Evolutionary conservation across 2,888 invertebrate genomes (phyloP).

Genomic region (Catonia carolina): DNA sequence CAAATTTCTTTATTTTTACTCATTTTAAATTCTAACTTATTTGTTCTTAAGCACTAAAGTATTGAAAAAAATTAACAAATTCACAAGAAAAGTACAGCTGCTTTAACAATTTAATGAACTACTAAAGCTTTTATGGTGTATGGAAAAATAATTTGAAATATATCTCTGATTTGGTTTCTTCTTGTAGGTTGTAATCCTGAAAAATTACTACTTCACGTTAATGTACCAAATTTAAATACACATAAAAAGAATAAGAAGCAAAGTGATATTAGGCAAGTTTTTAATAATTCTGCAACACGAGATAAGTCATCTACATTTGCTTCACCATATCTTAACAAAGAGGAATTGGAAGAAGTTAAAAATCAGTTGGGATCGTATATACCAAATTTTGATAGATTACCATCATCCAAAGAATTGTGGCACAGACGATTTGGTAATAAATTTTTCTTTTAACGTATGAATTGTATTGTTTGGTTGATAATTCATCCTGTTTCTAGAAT

Average conservation of each 20-base stretch:
- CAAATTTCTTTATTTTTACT: too few relatives aligned
- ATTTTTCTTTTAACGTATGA: not conserved
- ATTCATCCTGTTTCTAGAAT: not conserved
- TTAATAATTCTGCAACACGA: conserved; percentile 10
- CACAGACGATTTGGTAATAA: conserved; percentile 20
- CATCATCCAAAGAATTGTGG: conserved; percentile 24
- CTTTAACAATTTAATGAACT: too few relatives aligned
- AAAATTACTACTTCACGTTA: conserved; percentile 31
- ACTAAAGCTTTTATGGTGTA: too few relatives aligned
- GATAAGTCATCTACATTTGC: not conserved
- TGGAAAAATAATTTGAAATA: too few relatives aligned
- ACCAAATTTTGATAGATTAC: conserved; percentile 24
- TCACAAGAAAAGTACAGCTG: too few relatives aligned
- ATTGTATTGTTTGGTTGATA: not conserved
- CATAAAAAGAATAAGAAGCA: conserved; percentile 30
- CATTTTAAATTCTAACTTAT: too few relatives aligned
- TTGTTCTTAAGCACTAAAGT: too few relatives aligned
- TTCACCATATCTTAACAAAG: conserved; percentile 19
- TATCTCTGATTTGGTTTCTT: too few relatives aligned
- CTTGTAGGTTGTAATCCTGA: conserved; percentile 27
- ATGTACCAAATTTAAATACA: conserved; percentile 20
- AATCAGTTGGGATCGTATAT: conserved; percentile 23
- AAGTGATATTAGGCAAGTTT: conserved; percentile 30
- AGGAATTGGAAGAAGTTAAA: conserved; percentile 20
- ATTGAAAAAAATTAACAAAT: too few relatives aligned